Conservation (phyloP, 2,113 vertebrate genomes). For the Tetrao urogallus region DNA sequence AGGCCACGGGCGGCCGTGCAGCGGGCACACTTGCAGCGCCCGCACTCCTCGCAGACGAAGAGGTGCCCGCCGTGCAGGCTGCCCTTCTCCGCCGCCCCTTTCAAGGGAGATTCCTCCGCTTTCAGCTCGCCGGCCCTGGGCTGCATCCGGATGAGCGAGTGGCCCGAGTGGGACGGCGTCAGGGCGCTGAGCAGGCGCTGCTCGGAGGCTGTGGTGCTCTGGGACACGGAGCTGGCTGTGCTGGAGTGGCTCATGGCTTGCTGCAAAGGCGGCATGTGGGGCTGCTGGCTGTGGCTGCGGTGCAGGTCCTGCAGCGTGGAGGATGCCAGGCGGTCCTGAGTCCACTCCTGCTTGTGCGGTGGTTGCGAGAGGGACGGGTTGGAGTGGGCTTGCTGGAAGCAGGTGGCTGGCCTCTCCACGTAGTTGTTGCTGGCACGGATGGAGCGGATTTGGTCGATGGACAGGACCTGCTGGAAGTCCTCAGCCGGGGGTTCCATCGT, state of each 20-base stretch:
- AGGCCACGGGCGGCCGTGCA: slow-evolving; percentile 89
- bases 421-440: slow-evolving; percentile 97
- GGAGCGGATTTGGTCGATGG: slow-evolving; percentile 93
- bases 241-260: slow-evolving; percentile 93
- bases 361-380: slow-evolving; percentile 83
- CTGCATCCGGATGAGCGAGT: slow-evolving; percentile 85
- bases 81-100: slow-evolving; percentile 75
- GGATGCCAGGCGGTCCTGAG: slow-evolving; percentile 75
- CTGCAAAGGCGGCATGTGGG: slow-evolving; percentile 83
- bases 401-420: slow-evolving; percentile 87
- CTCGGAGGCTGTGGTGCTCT: slow-evolving; percentile 92
- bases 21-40: slow-evolving; percentile 90
- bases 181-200: slow-evolving; percentile 90
- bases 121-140: slow-evolving; percentile 86
- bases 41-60: slow-evolving; percentile 93
- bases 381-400: slow-evolving; percentile 80
- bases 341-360: slow-evolving; percentile 74
- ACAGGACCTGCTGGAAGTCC: slow-evolving; percentile 92
- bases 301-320: slow-evolving; percentile 77
- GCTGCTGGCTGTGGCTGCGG: slow-evolving; percentile 89
- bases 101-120: slow-evolving; percentile 78
- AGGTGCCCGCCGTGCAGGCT: slow-evolving; percentile 80
- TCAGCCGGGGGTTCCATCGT: slow-evolving; percentile 84
- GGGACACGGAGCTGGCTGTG: slow-evolving; percentile 94
- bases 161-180: slow-evolving; percentile 88